Evolutionary conservation across 2,113 vertebrate species (phyloP), one percentile per base, ranked within the genome.

Genomic region (Ctenomys sociabilis): DNA sequence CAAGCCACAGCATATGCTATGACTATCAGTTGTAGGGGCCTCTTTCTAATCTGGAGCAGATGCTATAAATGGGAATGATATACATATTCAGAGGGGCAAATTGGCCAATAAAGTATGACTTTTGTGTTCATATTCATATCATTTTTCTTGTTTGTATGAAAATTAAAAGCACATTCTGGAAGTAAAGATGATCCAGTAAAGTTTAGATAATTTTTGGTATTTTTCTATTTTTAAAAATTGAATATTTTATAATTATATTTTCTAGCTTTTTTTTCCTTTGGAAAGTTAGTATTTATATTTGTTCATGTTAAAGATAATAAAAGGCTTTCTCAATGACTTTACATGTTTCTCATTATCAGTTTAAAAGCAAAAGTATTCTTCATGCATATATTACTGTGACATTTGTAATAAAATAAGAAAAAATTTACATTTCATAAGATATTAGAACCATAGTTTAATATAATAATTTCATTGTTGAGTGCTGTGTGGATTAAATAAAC

Each of bases 111-210:
- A 52, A 88, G 84, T 32, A 30, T 80, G 32, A 64, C 10, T 86
- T 95, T 91, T 75, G 8, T 86, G 49, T 8, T 57, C 63, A 86
- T 94, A 91, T 45, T 85, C 30, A 28, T 66, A 54, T 87, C 3
- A 93, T n/a, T 94, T 91, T 95, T 90, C 32, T 86, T 86, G 3
- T 91, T 97, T 92, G 3, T 37, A 54, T 92, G 43, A 91, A 73
- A 92, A 80, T 85, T 59, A 59, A 61, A 72, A 93, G 84, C 30
- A 92, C 66, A 63, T 84, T 81, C 30, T 93, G 75, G 90, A 93
- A 88, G 49, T 49, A 68, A 88, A 93, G 78, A 43, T 64, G 2
- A 82, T 73, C 24, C 21, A 84, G 88, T 84, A 54, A 85, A 70
- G 26, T 28, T 83, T 85, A n/a, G 90, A 88, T 90, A 90, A 43